phyloP scores from a whole-genome alignment of 2,888 invertebrate genomes.

The Gymnoscelis rufifasciata region DNA sequence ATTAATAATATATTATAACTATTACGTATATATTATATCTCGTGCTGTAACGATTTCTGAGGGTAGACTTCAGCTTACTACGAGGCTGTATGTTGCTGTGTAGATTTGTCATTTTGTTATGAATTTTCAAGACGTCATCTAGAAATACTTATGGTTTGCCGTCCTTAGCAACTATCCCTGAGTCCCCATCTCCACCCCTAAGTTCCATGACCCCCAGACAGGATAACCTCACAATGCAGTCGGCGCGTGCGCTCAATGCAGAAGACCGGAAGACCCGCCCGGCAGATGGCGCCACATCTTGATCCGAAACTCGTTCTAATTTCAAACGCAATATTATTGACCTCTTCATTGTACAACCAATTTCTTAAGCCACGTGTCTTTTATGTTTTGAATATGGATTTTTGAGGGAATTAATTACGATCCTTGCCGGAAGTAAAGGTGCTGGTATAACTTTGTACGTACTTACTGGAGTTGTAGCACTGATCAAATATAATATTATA shows the following conservation, averaged over 20 bases:
- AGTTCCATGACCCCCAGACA: slow-evolving; percentile 26
- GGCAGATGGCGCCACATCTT: slow-evolving; percentile 64
- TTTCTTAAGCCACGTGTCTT: slow-evolving; percentile 42
- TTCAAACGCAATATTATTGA: slow-evolving; percentile 52
- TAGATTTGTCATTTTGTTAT: too few species aligned
- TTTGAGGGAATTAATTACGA: slow-evolving; percentile 18
- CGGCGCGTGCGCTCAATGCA: slow-evolving; percentile 66
- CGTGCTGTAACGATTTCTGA: too few species aligned
- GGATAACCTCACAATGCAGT: slow-evolving; percentile 34
- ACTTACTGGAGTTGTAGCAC: too few species aligned
- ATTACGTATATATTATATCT: too few species aligned
- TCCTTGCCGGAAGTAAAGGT: slow-evolving; percentile 13
- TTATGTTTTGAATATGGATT: slow-evolving; percentile 31
- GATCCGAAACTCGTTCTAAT: slow-evolving; percentile 41
- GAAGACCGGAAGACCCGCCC: slow-evolving; percentile 75
- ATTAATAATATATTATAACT: too few species aligned
- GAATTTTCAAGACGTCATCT: background rate
- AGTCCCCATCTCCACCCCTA: slow-evolving; percentile 13
- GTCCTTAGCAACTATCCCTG: slow-evolving; percentile 23
- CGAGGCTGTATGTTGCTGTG: too few species aligned
- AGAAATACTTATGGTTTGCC: slow-evolving; percentile 5
- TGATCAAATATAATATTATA: too few species aligned
- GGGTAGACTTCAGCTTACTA: too few species aligned
- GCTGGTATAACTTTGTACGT: too few species aligned
- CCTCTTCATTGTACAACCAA: slow-evolving; percentile 37